A percentile compares a stretch with the other conserved stretches of the same genome.
Evolutionary conservation across 2,113 vertebrate genomes (phyloP).

Genomic region (Australoheros scitulus): DNA sequence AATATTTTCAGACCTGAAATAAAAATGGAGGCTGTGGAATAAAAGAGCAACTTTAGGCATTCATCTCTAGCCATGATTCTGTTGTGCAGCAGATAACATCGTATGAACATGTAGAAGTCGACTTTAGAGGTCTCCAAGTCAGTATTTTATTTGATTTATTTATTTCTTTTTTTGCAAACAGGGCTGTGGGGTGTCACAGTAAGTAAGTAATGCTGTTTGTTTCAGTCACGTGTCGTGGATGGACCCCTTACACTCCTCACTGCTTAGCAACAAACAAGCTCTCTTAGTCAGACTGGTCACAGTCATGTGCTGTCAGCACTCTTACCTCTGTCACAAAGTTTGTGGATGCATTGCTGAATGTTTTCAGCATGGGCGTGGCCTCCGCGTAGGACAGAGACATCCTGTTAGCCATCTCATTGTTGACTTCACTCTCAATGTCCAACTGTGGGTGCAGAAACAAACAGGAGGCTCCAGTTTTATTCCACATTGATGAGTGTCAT

Average conservation of each 20-base stretch:
- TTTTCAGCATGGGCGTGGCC: slow-evolving; percentile 98
- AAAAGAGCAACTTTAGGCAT: too few relatives aligned
- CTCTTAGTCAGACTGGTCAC: background rate
- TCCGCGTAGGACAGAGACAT: slow-evolving; percentile 99
- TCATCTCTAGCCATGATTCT: background rate
- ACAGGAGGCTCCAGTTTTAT: background rate
- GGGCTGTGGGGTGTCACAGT: too few relatives aligned
- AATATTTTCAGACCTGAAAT: background rate
- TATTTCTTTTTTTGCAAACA: too few relatives aligned
- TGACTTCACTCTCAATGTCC: slow-evolving; percentile 97
- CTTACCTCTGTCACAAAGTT: slow-evolving; percentile 95
- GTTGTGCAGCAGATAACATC: background rate
- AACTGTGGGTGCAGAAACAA: slow-evolving; percentile 75
- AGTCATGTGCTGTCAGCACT: background rate
- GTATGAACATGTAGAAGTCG: too few relatives aligned
- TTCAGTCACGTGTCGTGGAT: too few relatives aligned
- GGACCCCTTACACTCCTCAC: too few relatives aligned
- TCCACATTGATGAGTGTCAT: too few relatives aligned
- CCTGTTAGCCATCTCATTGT: slow-evolving; percentile 99
- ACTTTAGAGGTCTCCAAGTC: too few relatives aligned
- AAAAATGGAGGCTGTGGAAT: too few relatives aligned
- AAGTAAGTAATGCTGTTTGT: too few relatives aligned
- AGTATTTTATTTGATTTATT: too few relatives aligned
- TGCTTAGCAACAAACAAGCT: too few relatives aligned
- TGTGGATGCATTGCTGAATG: slow-evolving; percentile 95